These are phyloP conservation scores for Tanytarsus gracilentus DNA, from an alignment of 2,888 invertebrate genomes.

Conservation along the genomic window DNA sequence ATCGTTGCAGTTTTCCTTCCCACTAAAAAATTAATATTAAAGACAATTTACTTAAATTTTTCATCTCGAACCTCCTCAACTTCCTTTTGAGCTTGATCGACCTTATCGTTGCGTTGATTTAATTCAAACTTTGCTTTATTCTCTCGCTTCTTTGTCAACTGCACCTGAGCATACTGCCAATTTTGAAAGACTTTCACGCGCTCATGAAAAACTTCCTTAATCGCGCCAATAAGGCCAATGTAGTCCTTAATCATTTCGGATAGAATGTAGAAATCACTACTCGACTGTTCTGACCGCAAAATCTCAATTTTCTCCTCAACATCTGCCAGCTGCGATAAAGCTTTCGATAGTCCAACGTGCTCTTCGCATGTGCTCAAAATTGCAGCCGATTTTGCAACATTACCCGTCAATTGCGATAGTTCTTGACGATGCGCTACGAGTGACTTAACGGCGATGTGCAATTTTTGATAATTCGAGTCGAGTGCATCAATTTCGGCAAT, in stretches of 20 bases:
- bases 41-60: neutral
- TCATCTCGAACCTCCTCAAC: constrained; percentile 67
- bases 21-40: constrained; percentile 50
- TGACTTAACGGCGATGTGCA: constrained; percentile 78
- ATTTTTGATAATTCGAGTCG: constrained; percentile 77
- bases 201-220: constrained; percentile 71
- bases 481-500: constrained; percentile 82
- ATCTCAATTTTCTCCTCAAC: constrained; percentile 74
- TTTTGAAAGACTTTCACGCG: constrained; percentile 84
- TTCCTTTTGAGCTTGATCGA: constrained; percentile 79
- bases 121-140: constrained; percentile 86
- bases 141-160: constrained; percentile 87
- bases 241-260: constrained; percentile 95
- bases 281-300: constrained; percentile 83
- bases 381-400: constrained; percentile 78
- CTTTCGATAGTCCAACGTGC: constrained; percentile 81
- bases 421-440: constrained; percentile 81
- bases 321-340: constrained; percentile 82
- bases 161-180: constrained; percentile 96
- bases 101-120: constrained; percentile 80
- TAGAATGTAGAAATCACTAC: constrained; percentile 86
- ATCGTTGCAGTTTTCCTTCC: constrained; percentile 94
- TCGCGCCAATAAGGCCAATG: constrained; percentile 79
- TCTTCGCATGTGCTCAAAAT: constrained; percentile 90
- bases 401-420: constrained; percentile 65